These are phyloP conservation scores for Furcifer pardalis DNA, from an alignment of 2,797 vertebrate genomes.

Conservation along the genomic window DNA sequence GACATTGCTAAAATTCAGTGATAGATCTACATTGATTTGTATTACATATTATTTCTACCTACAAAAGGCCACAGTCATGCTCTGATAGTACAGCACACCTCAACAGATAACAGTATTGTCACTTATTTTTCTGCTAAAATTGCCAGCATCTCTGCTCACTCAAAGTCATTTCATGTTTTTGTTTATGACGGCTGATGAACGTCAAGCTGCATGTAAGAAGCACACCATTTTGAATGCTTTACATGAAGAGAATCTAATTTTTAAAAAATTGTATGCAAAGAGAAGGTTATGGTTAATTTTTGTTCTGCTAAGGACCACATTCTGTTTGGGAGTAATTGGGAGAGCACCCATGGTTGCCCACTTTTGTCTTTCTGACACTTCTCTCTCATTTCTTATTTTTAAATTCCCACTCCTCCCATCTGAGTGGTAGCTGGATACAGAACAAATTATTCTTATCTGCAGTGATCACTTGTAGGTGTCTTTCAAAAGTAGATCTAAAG, in stretches of 20 bases:
- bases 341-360: not conserved
- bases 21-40: not conserved
- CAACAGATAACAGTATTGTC: too few species aligned
- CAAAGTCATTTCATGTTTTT: too few species aligned
- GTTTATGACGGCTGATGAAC: too few species aligned
- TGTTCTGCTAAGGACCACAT: not conserved
- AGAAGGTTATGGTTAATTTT: too few species aligned
- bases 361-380: not conserved
- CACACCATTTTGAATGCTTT: too few species aligned
- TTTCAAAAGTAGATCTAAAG: not conserved
- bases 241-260: too few species aligned
- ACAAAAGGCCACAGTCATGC: not conserved
- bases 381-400: not conserved
- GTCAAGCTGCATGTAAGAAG: too few species aligned
- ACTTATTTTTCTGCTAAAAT: too few species aligned
- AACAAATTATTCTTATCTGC: not conserved
- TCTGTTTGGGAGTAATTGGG: not conserved
- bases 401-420: too few species aligned
- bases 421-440: not conserved
- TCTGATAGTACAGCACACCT: too few species aligned
- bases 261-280: too few species aligned
- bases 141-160: too few species aligned
- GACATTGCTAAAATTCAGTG: not conserved
- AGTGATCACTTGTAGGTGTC: not conserved
- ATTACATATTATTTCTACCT: not conserved